Conservation (phyloP, 2,888 invertebrate genomes). For the Copidosoma aretas region DNA sequence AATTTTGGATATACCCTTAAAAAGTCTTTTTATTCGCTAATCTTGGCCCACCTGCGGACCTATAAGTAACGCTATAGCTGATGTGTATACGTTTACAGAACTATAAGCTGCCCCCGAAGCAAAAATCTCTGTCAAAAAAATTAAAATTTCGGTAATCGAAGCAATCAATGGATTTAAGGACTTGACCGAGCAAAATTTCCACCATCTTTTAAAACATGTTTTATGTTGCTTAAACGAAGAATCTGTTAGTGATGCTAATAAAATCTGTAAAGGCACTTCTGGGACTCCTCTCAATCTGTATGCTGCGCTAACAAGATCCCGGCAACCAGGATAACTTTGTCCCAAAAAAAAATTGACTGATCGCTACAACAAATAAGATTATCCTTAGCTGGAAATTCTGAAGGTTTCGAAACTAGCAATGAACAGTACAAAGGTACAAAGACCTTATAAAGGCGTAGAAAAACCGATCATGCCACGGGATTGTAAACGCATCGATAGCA, state of each 20-base stretch:
- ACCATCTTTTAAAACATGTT: constrained; percentile 35
- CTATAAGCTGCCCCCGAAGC: constrained; percentile 6
- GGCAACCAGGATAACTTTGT: constrained; percentile 28
- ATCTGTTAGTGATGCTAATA: constrained; percentile 23
- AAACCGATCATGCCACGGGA: constrained; percentile 18
- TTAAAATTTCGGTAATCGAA: background rate
- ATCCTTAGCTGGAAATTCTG: constrained; percentile 14
- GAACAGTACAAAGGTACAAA: too few relatives aligned
- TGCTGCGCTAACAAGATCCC: constrained; percentile 22
- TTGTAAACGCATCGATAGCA: constrained; percentile 39
- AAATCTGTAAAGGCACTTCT: constrained; percentile 19
- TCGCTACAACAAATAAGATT: constrained; percentile 16
- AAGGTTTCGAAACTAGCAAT: constrained; percentile 10
- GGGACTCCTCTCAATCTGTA: constrained; percentile 23
- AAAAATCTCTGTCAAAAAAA: constrained; percentile 10
- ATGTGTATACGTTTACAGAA: constrained; percentile 26
- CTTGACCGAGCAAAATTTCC: constrained; percentile 23
- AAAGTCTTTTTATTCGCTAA: constrained; percentile 39
- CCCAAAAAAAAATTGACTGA: background rate
- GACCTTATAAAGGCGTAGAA: constrained; percentile 32
- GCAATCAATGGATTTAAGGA: constrained; percentile 7
- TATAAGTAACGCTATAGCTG: constrained; percentile 31
- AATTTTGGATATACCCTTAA: constrained; percentile 28
- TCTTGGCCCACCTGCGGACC: constrained; percentile 28
- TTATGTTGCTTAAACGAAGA: constrained; percentile 32